These are phyloP conservation scores for Atta cephalotes DNA, from an alignment of 1,140 invertebrate genomes.

Conservation along the genomic window DNA sequence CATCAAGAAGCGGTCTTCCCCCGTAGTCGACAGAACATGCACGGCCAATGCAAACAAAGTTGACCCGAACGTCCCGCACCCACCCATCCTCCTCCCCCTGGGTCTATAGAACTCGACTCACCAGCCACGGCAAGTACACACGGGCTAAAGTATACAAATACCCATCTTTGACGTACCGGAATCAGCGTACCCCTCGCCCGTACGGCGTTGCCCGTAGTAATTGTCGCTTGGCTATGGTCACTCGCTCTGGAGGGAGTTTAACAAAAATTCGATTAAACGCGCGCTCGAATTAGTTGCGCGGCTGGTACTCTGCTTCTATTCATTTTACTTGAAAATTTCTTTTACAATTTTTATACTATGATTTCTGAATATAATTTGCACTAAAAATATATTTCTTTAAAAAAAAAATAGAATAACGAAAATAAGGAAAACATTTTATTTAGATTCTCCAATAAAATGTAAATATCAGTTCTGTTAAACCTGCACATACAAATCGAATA, in stretches of 20 bases:
- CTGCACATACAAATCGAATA: background rate
- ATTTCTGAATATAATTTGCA: background rate
- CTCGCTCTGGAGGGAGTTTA: conserved; percentile 27
- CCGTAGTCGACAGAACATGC: conserved; percentile 79
- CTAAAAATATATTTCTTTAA: background rate
- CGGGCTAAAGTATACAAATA: conserved; percentile 81
- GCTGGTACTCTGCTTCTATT: conserved; percentile 37
- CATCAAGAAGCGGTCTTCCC: conserved; percentile 82
- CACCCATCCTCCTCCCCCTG: conserved; percentile 59
- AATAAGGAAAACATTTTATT: background rate
- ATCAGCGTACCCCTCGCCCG: conserved; percentile 55
- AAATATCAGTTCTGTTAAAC: background rate
- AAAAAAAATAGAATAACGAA: background rate
- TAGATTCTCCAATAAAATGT: background rate
- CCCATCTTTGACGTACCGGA: conserved; percentile 76
- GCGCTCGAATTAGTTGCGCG: conserved; percentile 51
- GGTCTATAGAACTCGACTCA: conserved; percentile 63
- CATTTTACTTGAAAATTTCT: background rate
- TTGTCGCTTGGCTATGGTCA: conserved; percentile 54
- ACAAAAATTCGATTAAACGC: conserved; percentile 70
- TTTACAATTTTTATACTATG: conserved; percentile 3
- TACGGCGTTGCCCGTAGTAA: conserved; percentile 62
- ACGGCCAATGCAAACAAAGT: conserved; percentile 84
- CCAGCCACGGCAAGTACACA: conserved; percentile 76
- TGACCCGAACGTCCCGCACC: conserved; percentile 80